A percentile compares a stretch with the other conserved stretches of the same genome.
phyloP scores from a whole-genome alignment of 1,140 invertebrate species.

The Bombus confusus region DNA sequence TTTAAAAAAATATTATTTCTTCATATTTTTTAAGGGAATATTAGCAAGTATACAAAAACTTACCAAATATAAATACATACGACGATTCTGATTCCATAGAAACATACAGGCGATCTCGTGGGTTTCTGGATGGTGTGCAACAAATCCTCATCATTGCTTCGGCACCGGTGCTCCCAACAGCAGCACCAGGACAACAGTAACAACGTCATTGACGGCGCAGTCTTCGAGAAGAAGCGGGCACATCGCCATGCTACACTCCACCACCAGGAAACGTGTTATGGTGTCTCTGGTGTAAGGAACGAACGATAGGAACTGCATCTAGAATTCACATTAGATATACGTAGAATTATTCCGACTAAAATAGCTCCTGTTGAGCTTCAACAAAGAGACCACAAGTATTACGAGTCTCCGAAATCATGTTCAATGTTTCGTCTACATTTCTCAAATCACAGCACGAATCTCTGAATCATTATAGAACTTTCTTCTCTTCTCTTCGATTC shows the following conservation, averaged over 20 bases:
- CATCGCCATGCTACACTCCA: conserved; percentile 72
- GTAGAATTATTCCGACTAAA: neutral
- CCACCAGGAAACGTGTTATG: conserved; percentile 78
- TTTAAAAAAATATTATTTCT: too few relatives aligned
- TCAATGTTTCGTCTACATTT: neutral
- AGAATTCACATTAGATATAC: too few relatives aligned
- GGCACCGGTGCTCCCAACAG: conserved; percentile 67
- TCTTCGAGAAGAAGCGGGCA: conserved; percentile 78
- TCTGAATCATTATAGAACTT: neutral
- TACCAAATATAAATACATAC: neutral
- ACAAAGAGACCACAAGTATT: neutral
- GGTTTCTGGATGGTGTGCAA: conserved; percentile 76
- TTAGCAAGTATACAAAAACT: neutral
- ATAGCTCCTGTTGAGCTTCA: neutral
- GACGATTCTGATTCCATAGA: conserved; percentile 64
- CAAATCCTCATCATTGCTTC: conserved; percentile 78
- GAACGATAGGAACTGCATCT: neutral
- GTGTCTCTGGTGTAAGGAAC: conserved; percentile 75
- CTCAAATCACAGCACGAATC: neutral
- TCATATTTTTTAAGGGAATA: neutral
- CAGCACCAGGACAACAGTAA: conserved; percentile 78
- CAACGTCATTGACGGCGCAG: conserved; percentile 78
- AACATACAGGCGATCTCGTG: conserved; percentile 79
- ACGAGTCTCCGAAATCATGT: neutral
- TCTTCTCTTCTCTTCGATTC: neutral